Evolutionary conservation across 2,888 invertebrate genomes (phyloP), one percentile per base, ranked within the genome.

Genomic region (Dynastes hyllus): DNA sequence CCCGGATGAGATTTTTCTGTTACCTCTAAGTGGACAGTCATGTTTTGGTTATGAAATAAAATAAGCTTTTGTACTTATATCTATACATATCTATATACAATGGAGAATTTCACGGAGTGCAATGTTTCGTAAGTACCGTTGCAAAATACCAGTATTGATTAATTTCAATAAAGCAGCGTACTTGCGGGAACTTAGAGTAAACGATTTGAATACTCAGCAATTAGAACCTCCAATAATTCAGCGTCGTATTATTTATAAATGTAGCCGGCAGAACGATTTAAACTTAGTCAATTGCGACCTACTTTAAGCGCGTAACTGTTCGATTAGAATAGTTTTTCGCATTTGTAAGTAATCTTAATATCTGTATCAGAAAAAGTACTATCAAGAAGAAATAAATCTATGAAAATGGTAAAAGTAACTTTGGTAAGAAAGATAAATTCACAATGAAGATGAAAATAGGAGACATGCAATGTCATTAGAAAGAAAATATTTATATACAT

Each of bases 101-200:
- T 51, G n/a, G 29, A 51, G 11, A 27, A 53, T 50, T 69, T 69
- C 51, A 69, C 29, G 51, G 29, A 51, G 27, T 51, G 51, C 51
- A 29, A 16, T 32, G 69, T 69, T 50, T 51, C 69, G 69, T 51
- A 69, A 69, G 69, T 69, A 69, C 69, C 69, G 69, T 69, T 69
- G 69, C 69, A 51, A 69, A 69, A 69, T 69, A 69, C 51, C 69
- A 69, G 27, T 6, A 69, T 29, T 29, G 66, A 67, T 22, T 67
- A 22, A 45, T 69, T 50, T 11, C n/a, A 51, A 69, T 69, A 29
- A 69, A 29, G 27, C 29, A 8, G 11, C 50, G 51, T 29, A 69
- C 51, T 69, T 69, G 27, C 69, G 45, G 51, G 69, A 27, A 69
- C 2, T 27, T 16, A 40, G 32, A 29, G n/a, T 51, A 13, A 51